These are phyloP conservation scores for Piscicola geometra DNA, from an alignment of 2,888 invertebrate species.

Conservation along the genomic window DNA sequence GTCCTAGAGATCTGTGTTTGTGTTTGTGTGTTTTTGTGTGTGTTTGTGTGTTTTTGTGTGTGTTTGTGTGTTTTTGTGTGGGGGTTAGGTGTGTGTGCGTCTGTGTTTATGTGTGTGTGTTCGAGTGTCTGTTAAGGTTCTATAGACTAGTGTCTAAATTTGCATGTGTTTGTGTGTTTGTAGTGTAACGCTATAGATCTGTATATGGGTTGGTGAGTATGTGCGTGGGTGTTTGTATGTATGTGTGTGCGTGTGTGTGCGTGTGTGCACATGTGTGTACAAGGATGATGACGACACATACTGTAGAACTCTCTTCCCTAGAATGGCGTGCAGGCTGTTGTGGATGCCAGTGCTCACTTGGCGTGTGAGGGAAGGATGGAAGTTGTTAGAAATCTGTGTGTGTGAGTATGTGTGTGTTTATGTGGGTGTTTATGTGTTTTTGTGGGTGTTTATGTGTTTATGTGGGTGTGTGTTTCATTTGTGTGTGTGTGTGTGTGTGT, in stretches of 20 bases:
- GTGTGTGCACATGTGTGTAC: background rate
- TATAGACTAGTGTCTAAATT: conserved; percentile 61
- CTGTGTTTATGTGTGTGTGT: background rate
- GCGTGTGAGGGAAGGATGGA: conserved; percentile 72
- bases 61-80: no score
- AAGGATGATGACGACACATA: conserved; percentile 46
- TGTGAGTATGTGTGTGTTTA: no score
- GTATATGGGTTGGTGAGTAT: no score
- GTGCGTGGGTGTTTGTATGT: background rate
- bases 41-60: no score
- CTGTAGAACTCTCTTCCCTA: conserved; percentile 84
- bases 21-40: no score
- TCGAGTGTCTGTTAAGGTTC: conserved; percentile 61
- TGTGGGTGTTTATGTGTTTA: no score
- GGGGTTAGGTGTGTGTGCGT: no score
- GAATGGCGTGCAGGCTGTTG: conserved; percentile 75
- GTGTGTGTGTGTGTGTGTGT: background rate
- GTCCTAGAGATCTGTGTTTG: conserved; percentile 66
- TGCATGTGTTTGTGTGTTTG: no score
- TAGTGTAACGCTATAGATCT: no score
- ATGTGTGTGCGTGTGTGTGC: background rate
- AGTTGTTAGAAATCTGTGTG: conserved; percentile 75
- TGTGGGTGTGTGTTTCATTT: background rate
- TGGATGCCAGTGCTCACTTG: conserved; percentile 68
- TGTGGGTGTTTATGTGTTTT: no score